Evolutionary conservation across 1,140 invertebrate genomes (phyloP), one percentile per base, ranked within the genome.

Genomic region (Ips typographus): DNA sequence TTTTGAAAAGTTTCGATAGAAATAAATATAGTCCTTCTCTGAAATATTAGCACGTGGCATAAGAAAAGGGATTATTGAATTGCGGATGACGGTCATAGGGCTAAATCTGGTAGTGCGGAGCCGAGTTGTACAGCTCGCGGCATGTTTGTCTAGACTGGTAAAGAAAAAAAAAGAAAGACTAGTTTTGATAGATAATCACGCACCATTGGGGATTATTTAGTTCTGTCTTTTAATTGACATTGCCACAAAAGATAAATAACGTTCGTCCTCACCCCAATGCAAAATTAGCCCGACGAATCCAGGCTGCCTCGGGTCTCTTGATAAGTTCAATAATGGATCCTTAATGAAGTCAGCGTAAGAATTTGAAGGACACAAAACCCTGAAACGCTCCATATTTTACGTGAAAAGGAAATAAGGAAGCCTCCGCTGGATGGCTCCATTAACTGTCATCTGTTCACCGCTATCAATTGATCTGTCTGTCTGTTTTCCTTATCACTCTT

Each of bases 401-500:
- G 70, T 70, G 66, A 72, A 73, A 73, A 73, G 75, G 72, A 76
- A 76, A 76, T 76, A 73, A 76, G 74, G 71, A 73, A 67, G 66
- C 72, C 68, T 65, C 69, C 72, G 70, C 52, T 69, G 65, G 63
- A 75, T 60, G 66, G 61, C 68, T 71, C 74, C 76, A 74, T 77
- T 77, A 74, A 77, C 73, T 76, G 76, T 77, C 76, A 77, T 77
- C 76, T 76, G 69, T 77, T 68, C 72, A 58, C 63, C 69, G 77
- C 72, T 78, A 78, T 78, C 76, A 77, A 78, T 78, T 77, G 76
- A 78, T 78, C 76, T 78, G 75, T 73, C 77, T 77, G 76, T 77
- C 75, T 78, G 77, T 78, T 74, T 77, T 75, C 71, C 77, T 78
- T 77, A 78, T 78, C 76, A 73, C 61, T 62, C 22, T 71, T 75